phyloP scores from a whole-genome alignment of 2,797 vertebrate genomes.

The Tapirus indicus region DNA sequence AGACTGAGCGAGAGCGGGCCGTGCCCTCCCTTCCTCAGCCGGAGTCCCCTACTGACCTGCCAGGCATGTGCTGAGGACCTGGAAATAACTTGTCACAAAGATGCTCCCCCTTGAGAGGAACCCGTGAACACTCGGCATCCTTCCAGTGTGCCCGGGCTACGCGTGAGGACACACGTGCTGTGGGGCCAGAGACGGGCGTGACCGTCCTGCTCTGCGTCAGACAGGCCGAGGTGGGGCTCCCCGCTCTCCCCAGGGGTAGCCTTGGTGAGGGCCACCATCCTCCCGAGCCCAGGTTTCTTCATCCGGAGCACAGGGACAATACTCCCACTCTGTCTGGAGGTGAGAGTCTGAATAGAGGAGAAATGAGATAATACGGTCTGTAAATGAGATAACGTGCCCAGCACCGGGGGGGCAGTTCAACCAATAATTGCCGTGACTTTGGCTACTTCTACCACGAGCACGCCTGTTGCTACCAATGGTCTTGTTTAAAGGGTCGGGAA shows the following conservation, averaged over 20 bases:
- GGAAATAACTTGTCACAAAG: neutral
- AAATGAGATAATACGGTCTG: neutral
- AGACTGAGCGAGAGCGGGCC: neutral
- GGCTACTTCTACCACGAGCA: neutral
- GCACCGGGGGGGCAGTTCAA: fast-evolving
- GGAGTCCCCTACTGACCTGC: neutral
- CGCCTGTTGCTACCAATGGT: neutral
- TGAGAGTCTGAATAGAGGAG: neutral
- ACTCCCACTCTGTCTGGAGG: neutral
- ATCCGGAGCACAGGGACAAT: fast-evolving
- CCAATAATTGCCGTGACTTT: fast-evolving
- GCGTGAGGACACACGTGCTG: fast-evolving
- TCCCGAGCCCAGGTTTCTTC: neutral
- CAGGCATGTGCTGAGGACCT: neutral
- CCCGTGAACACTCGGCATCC: neutral
- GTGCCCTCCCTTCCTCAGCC: neutral
- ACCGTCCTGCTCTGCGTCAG: fast-evolving
- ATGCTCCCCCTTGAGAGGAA: neutral
- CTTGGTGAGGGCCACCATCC: neutral
- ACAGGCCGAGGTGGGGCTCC: neutral
- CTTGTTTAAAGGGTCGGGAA: neutral
- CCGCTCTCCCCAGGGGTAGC: neutral
- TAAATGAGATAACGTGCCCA: neutral
- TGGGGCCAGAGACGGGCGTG: neutral
- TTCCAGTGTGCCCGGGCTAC: neutral